Base-by-base conservation (phyloP, 2,113 vertebrate genomes). In the Spea bombifrons region DNA sequence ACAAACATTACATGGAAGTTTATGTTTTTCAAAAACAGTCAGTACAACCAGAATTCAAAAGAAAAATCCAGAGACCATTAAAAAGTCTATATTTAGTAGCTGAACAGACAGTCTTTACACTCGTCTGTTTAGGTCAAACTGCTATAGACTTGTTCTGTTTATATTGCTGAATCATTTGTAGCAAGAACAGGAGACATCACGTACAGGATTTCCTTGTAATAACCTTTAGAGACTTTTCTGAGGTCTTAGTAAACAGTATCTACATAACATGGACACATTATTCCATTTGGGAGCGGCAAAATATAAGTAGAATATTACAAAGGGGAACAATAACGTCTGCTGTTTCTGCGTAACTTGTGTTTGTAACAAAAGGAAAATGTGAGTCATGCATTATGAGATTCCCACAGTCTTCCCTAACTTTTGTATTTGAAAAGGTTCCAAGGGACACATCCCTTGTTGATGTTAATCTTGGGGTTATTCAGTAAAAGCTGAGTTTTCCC, bases 131-230 rank as follows among this genome's bases (percentile, higher is more conserved):
- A 44, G 13, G 66, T 9, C 44, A 8, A 68, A 4, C 44, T 68
- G 12, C 13, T 45, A 6, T 48, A 15, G 7, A 45, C 64, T 10
- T 12, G 7, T 15, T 47, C 3, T 68, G 66, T 68, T 47, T 68
- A 43, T 48, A 30, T 46, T 68, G 61, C 10, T 68, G 66, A 68
- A 68, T 68, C 66, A 68, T 47, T 68, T 43, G 44, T 66, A 15
- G 44, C 30, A 48, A 15, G n/a, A 15, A 5, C 12, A 15, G 4
- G n/a, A 12, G 13, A 48, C n/a, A 48, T 68, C 12, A 46, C 66
- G 12, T 5, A 12, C 66, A 68, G 66, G 45, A 68, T 68, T 68
- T 68, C 66, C 66, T 47, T 68, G 46, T 7, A n/a, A 15, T 15
- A 68, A 9, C 13, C 13, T 45, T 46, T 68, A 13, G 8, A 48